Base-by-base conservation (phyloP, 92 coral and sea anemone genomes). In the Zoanthus solanderi region DNA sequence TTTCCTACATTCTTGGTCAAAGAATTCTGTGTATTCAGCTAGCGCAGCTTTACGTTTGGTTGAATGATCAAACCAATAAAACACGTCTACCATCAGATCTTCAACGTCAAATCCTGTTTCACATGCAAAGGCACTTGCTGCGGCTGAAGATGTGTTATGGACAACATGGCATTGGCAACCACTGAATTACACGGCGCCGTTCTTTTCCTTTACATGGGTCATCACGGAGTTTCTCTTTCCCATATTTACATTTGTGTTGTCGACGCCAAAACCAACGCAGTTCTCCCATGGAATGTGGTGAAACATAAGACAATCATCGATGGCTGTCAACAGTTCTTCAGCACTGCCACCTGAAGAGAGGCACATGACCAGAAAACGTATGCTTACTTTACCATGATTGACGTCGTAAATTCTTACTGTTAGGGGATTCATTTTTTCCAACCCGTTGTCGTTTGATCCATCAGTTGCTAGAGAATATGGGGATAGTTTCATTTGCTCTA, bases 231-330 rank as follows among this genome's bases (percentile, higher is more conserved):
- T 90, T 86, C 85, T 72, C 23, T 69, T 83, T 75, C 92, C 93
- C 53, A 87, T 13, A 86, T 92, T 92, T 9, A 87, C 93, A 71
- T 84, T 87, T 60, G 95, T 53, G 90, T 90, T 92, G 88, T 92
- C 91, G 11, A 90, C 86, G 9, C 90, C 85, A 89, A 89, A 28
- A 5, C 83, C 88, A 29, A 92, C 91, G 69, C 95, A 90, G 87
- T 92, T 92, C 14, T 90, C 87, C 93, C 95, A 92, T 13, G 89
- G 91, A 61, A 87, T 92, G 18, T 79, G 18, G 54, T 78, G 88
- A 9, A 34, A n/a, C 15, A 60, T 48, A 16, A 92, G 45, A 46
- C 88, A 89, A 0, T 72, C 32, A 37, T 92, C 88, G 50, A 89
- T 89, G n/a, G 15, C 5, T 58, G 66, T 58, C 1, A 58, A 13